Percentiles rank a stretch among this genome's conserved stretches.
Conservation (phyloP, 1,140 invertebrate species). For the Drosophila ogumai region DNA sequence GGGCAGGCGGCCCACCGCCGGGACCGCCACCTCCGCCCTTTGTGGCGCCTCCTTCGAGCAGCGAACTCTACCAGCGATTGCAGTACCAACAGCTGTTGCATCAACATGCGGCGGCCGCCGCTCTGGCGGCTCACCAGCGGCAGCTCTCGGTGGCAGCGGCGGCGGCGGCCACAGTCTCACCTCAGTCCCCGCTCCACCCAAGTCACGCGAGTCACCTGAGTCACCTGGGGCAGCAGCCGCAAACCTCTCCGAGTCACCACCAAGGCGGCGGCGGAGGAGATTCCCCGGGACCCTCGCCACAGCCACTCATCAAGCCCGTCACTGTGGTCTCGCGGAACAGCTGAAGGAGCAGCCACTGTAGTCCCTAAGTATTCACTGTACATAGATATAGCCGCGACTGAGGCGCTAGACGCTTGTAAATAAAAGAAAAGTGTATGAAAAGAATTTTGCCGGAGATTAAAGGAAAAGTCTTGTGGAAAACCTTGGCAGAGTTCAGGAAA, state of each 20-base stretch:
- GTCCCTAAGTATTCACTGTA: constrained; percentile 67
- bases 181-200: constrained; percentile 55
- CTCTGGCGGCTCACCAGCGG: constrained; percentile 82
- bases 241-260: constrained; percentile 61
- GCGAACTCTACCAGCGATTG: constrained; percentile 85
- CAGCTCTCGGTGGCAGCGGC: constrained; percentile 60
- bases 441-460: constrained; percentile 2
- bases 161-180: constrained; percentile 62
- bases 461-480: constrained; percentile 5
- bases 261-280: constrained; percentile 34
- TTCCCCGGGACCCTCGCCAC: constrained; percentile 75
- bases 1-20: constrained; percentile 3
- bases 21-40: constrained; percentile 71
- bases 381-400: constrained; percentile 75
- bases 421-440: constrained; percentile 29
- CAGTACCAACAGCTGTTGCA: constrained; percentile 84
- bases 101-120: constrained; percentile 81
- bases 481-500: constrained; percentile 9
- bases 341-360: constrained; percentile 66
- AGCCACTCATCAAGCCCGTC: constrained; percentile 85
- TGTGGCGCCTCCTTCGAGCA: constrained; percentile 76
- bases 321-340: constrained; percentile 86
- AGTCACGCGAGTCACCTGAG: constrained; percentile 54
- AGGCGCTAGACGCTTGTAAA: constrained; percentile 79
- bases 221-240: constrained; percentile 69